phyloP scores from a whole-genome alignment of 2,113 vertebrate genomes.

The Reinhardtius hippoglossoides region DNA sequence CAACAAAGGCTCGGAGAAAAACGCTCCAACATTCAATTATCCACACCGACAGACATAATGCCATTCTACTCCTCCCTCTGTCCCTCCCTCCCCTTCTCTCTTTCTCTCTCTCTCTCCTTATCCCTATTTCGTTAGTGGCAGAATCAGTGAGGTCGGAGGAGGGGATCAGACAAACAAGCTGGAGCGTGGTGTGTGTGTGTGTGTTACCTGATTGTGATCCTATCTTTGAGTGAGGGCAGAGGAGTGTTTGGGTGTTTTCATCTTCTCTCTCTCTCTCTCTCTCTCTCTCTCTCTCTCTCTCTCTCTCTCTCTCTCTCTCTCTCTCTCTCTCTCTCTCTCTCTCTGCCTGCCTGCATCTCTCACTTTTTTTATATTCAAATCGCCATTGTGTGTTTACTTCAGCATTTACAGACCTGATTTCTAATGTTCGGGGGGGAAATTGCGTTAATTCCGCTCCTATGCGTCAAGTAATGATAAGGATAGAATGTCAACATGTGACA shows the following conservation, averaged over 20 bases:
- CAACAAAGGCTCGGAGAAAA: constrained; percentile 84
- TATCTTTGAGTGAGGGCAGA: constrained; percentile 42
- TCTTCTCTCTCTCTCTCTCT: neutral
- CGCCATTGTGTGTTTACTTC: constrained; percentile 51
- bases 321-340: neutral
- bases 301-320: neutral
- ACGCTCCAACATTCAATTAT: constrained; percentile 85
- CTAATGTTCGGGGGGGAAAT: constrained; percentile 34
- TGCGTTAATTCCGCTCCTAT: constrained; percentile 62
- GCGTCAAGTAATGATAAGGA: constrained; percentile 61
- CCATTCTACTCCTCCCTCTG: constrained; percentile 67
- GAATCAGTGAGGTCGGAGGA: constrained; percentile 56
- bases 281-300: neutral
- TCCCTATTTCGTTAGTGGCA: constrained; percentile 59
- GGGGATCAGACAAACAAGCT: constrained; percentile 36
- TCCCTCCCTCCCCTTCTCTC: constrained; percentile 7
- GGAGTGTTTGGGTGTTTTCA: constrained; percentile 44
- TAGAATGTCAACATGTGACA: constrained; percentile 71
- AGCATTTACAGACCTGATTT: constrained; percentile 33
- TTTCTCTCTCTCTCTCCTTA: constrained; percentile 14
- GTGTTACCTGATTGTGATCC: constrained; percentile 59
- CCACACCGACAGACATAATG: constrained; percentile 84
- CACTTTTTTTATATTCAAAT: constrained; percentile 26
- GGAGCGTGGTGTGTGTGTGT: constrained; percentile 22
- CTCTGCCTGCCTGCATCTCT: neutral